These are phyloP conservation scores for Aphaenogaster ashmeadi DNA, from an alignment of 1,140 invertebrate genomes.

Conservation along the genomic window DNA sequence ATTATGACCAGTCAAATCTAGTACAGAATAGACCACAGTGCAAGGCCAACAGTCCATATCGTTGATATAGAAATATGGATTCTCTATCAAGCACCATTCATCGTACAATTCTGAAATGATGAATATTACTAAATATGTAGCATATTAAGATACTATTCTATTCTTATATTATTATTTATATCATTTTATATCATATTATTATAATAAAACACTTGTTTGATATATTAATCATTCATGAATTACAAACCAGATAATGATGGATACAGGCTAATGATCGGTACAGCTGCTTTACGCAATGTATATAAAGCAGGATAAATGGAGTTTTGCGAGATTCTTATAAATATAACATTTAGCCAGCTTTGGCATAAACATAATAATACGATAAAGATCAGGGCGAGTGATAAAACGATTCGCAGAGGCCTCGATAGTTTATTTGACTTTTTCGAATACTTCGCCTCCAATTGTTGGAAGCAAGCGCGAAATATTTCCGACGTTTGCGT, in stretches of 20 bases:
- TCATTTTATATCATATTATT: slow-evolving; percentile 14
- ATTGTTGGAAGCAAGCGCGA: slow-evolving; percentile 85
- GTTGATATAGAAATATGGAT: slow-evolving; percentile 91
- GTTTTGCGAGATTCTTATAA: slow-evolving; percentile 90
- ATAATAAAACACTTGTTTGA: neutral
- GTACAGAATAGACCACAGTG: slow-evolving; percentile 89
- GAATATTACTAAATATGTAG: neutral
- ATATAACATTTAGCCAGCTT: slow-evolving; percentile 87
- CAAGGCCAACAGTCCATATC: slow-evolving; percentile 94
- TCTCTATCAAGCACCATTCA: slow-evolving; percentile 92
- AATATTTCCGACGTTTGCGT: slow-evolving; percentile 87
- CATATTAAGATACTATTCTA: neutral
- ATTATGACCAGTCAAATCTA: slow-evolving; percentile 85
- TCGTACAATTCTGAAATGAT: slow-evolving; percentile 91
- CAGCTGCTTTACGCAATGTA: slow-evolving; percentile 88
- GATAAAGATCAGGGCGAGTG: slow-evolving; percentile 70
- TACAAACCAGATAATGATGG: slow-evolving; percentile 89
- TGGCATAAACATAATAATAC: slow-evolving; percentile 81
- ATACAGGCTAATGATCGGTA: slow-evolving; percentile 89
- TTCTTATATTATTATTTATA: neutral
- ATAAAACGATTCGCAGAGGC: slow-evolving; percentile 62
- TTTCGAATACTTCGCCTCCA: slow-evolving; percentile 79
- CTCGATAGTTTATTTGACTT: slow-evolving; percentile 53
- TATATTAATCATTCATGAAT: slow-evolving; percentile 6
- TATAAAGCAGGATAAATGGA: slow-evolving; percentile 91